A percentile compares a stretch with the other conserved stretches of the same genome.
Conservation (phyloP, 2,113 vertebrate species). For the Cebidichthys violaceus region DNA sequence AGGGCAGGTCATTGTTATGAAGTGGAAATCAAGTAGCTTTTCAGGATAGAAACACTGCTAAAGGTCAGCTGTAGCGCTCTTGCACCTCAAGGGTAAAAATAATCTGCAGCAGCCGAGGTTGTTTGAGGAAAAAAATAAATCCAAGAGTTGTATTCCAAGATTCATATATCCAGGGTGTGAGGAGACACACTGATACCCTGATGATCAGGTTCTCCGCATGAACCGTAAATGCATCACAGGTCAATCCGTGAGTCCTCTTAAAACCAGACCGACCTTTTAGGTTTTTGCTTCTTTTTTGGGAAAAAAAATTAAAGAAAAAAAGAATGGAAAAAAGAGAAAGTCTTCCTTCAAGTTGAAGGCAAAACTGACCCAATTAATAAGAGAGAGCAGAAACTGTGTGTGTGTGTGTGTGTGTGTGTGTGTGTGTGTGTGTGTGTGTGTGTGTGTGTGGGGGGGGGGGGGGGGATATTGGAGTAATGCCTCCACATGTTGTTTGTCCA, state of each 20-base stretch:
- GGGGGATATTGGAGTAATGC: constrained; percentile 11
- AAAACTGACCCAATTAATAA: constrained; percentile 1
- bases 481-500: constrained; percentile 8
- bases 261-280: constrained; percentile 9
- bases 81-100: constrained; percentile 32
- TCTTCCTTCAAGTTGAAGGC: neutral
- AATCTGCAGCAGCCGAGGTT: constrained; percentile 5
- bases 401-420: constrained; percentile 3
- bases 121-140: neutral
- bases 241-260: neutral
- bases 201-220: neutral
- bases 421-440: constrained; percentile 1
- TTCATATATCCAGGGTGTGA: neutral
- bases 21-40: constrained; percentile 60
- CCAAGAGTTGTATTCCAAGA: neutral
- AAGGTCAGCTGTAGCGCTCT: neutral
- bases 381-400: constrained; percentile 6
- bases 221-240: neutral
- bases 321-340: neutral
- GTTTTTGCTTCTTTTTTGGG: neutral
- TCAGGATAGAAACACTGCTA: constrained; percentile 25
- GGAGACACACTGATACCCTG: neutral
- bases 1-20: constrained; percentile 50
- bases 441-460: neutral
- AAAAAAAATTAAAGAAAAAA: neutral